A percentile compares a stretch with the other conserved stretches of the same genome.
Evolutionary conservation across 1,140 invertebrate genomes (phyloP).

Genomic region (Pogonomyrmex californicus): DNA sequence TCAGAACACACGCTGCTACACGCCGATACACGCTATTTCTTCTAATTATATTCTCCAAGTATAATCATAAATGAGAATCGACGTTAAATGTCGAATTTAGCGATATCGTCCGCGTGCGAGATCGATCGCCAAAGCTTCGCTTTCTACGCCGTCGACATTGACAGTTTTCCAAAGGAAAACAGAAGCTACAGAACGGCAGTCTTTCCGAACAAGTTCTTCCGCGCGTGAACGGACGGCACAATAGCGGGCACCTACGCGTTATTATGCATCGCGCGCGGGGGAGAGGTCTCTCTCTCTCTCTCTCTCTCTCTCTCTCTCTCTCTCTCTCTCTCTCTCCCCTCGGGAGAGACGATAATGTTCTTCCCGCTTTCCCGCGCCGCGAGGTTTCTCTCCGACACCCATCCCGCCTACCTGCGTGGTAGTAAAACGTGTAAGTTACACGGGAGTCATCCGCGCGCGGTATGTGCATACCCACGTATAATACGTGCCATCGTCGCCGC

Average conservation of each 20-base stretch:
- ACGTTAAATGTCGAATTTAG: neutral
- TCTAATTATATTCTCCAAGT: neutral
- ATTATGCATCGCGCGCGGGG: constrained; percentile 35
- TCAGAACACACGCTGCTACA: neutral
- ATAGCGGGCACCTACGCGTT: constrained; percentile 36
- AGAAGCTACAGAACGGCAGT: neutral
- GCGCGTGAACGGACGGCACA: constrained; percentile 38
- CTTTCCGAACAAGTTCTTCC: constrained; percentile 27
- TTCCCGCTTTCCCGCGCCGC: constrained; percentile 46
- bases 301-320: no score
- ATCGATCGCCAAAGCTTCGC: neutral
- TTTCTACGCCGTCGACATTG: constrained; percentile 19
- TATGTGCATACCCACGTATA: constrained; percentile 35
- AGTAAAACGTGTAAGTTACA: constrained; percentile 52
- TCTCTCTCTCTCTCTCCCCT: no score
- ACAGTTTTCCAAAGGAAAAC: constrained; percentile 11
- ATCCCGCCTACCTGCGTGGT: neutral
- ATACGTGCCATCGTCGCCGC: constrained; percentile 27
- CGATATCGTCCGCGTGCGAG: neutral
- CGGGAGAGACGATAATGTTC: constrained; percentile 40
- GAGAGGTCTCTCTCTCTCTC: neutral
- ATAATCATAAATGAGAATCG: neutral
- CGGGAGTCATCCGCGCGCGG: constrained; percentile 13
- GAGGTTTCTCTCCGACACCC: constrained; percentile 13
- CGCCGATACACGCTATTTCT: neutral